phyloP scores from a whole-genome alignment of 2,113 vertebrate genomes.

The Alligator mississippiensis region DNA sequence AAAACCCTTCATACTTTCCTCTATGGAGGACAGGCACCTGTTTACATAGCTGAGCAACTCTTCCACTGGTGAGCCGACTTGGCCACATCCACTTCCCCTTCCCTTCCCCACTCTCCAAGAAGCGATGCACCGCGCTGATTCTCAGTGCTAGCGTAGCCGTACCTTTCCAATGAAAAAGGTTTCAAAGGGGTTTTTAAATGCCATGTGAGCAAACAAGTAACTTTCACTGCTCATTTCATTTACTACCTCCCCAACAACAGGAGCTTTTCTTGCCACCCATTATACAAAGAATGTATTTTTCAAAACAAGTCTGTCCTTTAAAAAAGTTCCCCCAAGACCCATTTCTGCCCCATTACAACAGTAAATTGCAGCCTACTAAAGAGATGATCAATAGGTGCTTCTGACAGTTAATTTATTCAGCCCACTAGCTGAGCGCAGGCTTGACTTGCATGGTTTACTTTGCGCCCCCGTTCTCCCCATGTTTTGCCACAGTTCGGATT shows the following conservation, averaged over 20 bases:
- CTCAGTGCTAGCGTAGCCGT: accelerated
- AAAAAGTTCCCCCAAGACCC: accelerated
- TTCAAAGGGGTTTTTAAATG: neutral
- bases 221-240: accelerated
- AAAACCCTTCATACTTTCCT: neutral
- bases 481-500: neutral
- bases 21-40: accelerated
- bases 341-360: accelerated
- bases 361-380: accelerated
- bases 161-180: accelerated
- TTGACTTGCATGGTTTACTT: neutral
- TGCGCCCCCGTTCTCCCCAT: neutral
- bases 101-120: neutral
- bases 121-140: accelerated
- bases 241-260: accelerated
- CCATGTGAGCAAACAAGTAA: neutral
- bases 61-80: accelerated
- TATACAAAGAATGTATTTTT: too few relatives aligned
- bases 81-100: neutral
- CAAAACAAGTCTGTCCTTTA: accelerated
- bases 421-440: neutral
- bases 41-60: neutral
- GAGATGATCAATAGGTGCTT: neutral
- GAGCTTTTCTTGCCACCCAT: accelerated
- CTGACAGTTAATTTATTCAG: neutral